phyloP scores from a whole-genome alignment of 1,140 invertebrate genomes.

The Cydia pomonella region DNA sequence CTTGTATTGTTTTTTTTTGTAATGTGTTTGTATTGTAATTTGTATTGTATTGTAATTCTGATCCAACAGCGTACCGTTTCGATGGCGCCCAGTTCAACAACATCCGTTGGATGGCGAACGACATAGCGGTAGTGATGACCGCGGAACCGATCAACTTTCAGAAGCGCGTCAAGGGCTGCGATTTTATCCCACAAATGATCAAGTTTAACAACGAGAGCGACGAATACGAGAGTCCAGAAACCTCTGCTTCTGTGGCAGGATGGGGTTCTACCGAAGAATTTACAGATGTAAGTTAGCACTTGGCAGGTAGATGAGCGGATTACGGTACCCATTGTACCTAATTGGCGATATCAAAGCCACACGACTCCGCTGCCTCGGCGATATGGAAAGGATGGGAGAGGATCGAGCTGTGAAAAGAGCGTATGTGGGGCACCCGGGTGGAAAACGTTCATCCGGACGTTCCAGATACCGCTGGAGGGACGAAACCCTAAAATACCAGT shows the following conservation, averaged over 20 bases:
- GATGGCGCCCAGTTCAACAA: slow-evolving; percentile 62
- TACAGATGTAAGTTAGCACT: slow-evolving; percentile 37
- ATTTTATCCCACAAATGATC: slow-evolving; percentile 58
- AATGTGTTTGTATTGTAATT: too few species aligned
- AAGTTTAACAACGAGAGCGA: slow-evolving; percentile 47
- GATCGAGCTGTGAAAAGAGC: too few species aligned
- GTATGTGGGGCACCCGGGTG: too few species aligned
- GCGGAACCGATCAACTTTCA: slow-evolving; percentile 67
- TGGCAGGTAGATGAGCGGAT: neutral
- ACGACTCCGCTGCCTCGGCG: too few species aligned
- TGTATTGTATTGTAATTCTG: too few species aligned
- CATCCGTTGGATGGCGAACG: slow-evolving; percentile 67
- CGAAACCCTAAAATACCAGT: too few species aligned
- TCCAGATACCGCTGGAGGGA: too few species aligned
- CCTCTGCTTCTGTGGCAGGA: slow-evolving; percentile 15
- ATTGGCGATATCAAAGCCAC: neutral
- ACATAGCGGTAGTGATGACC: slow-evolving; percentile 66
- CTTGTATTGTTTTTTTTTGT: too few species aligned
- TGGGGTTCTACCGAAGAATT: slow-evolving; percentile 37
- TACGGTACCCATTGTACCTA: too few species aligned
- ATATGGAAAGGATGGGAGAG: neutral
- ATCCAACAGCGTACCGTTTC: slow-evolving; percentile 53
- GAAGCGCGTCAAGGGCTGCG: slow-evolving; percentile 56
- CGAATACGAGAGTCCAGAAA: slow-evolving; percentile 22
- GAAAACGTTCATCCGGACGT: too few species aligned